Base-by-base conservation (phyloP, 2,888 invertebrate species). In the Neria commutata region DNA sequence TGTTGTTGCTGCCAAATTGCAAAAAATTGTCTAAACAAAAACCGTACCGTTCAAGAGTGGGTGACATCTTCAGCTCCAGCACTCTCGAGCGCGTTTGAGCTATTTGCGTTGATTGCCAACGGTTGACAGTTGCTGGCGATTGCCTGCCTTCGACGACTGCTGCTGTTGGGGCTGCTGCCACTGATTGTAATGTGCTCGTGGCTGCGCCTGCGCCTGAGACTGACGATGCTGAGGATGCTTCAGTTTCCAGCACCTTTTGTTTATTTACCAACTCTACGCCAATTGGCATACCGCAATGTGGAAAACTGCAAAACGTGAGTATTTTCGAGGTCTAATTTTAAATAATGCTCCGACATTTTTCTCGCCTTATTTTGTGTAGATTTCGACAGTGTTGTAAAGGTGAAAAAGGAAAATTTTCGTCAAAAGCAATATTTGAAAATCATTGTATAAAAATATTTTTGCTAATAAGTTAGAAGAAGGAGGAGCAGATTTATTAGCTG, bases 311-410 rank as follows among this genome's bases (percentile, higher is more conserved):
- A 72, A 72, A 72, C 72, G 72, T 72, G 72, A 74, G 72, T 65
- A 74, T 73, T 72, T 74, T 74, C 71, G 37, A 74, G 72, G 74
- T 72, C 72, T 72, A 72, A 74, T 72, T 72, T 72, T 73, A 72
- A 72, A 72, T 74, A 74, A 72, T 72, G 74, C 74, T 72, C 74
- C 70, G 6, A 8, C 11, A 29, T 42, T 42, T 42, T 3, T 37
- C 14, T 37, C 37, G 37, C 37, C 4, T 37, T n/a, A n/a, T n/a
- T n/a, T n/a, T n/a, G n/a, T n/a, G n/a, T n/a, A n/a, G n/a, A n/a
- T n/a, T n/a, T n/a, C n/a, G n/a, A n/a, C n/a, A n/a, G n/a, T n/a
- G n/a, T n/a, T n/a, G n/a, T n/a, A n/a, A n/a, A n/a, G n/a, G n/a
- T n/a, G n/a, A n/a, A n/a, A n/a, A n/a, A n/a, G n/a, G n/a, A n/a